Percentiles rank a stretch among this genome's conserved stretches.
Evolutionary conservation across 2,797 vertebrate species (phyloP).

Genomic region (Liparis tanakae): DNA sequence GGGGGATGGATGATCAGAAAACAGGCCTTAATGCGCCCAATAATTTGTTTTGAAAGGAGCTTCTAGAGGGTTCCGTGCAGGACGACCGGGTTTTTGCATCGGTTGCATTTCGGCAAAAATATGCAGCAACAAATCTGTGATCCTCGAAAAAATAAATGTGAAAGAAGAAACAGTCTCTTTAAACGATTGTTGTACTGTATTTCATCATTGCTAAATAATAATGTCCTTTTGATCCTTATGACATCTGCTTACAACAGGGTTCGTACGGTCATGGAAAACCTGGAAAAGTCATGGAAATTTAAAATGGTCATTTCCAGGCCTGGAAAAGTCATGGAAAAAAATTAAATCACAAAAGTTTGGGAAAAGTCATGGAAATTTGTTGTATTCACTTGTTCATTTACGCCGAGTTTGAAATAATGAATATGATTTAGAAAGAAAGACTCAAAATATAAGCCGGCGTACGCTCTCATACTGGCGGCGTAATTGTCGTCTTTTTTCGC

Average conservation of each 20-base stretch:
- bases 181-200: not conserved
- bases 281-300: no score
- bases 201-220: not conserved
- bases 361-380: no score
- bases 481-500: no score
- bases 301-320: no score
- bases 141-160: constrained; percentile 5
- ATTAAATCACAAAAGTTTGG: no score
- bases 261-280: no score
- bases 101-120: constrained; percentile 25
- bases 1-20: constrained; percentile 53
- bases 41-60: constrained; percentile 25
- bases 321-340: no score
- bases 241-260: constrained; percentile 21
- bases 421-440: no score
- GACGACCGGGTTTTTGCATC: constrained; percentile 20
- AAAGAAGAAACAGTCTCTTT: not conserved
- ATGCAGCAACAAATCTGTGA: constrained; percentile 18
- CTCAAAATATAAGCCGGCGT: no score
- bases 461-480: no score
- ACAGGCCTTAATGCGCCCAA: constrained; percentile 34
- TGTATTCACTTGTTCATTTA: no score
- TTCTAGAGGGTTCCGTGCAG: constrained; percentile 13
- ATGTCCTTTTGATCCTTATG: constrained; percentile 1
- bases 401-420: no score